phyloP scores from a whole-genome alignment of 2,113 vertebrate genomes.

The Peucedramus taeniatus region DNA sequence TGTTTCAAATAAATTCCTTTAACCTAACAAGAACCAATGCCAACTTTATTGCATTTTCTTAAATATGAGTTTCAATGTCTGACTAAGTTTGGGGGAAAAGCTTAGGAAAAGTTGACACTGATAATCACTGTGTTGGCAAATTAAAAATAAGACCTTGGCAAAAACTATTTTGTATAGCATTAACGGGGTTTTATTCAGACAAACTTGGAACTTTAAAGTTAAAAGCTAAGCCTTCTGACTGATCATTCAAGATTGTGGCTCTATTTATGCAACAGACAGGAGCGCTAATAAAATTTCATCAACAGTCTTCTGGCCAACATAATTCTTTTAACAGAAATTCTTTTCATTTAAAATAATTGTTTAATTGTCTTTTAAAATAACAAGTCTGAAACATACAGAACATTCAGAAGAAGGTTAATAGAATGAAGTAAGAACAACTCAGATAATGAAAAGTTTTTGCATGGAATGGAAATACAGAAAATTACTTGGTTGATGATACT shows the following conservation, averaged over 20 bases:
- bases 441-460: neutral
- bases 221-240: neutral
- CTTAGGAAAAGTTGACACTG: neutral
- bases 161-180: neutral
- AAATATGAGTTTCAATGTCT: neutral
- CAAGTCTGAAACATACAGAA: neutral
- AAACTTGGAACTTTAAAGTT: neutral
- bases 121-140: neutral
- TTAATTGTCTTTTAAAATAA: neutral
- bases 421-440: neutral
- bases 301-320: neutral
- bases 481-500: neutral
- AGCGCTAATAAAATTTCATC: neutral
- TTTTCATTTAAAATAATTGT: neutral
- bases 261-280: constrained; percentile 28
- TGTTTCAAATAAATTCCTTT: neutral
- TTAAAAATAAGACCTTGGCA: neutral
- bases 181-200: neutral
- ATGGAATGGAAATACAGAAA: neutral
- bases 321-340: neutral
- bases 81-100: neutral
- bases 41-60: neutral
- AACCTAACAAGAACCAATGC: neutral
- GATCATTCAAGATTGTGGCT: neutral
- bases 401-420: neutral